A percentile compares a stretch with the other conserved stretches of the same genome.
These are phyloP conservation scores for Drosophila elegans DNA, from an alignment of 1,140 invertebrate species.

Conservation along the genomic window DNA sequence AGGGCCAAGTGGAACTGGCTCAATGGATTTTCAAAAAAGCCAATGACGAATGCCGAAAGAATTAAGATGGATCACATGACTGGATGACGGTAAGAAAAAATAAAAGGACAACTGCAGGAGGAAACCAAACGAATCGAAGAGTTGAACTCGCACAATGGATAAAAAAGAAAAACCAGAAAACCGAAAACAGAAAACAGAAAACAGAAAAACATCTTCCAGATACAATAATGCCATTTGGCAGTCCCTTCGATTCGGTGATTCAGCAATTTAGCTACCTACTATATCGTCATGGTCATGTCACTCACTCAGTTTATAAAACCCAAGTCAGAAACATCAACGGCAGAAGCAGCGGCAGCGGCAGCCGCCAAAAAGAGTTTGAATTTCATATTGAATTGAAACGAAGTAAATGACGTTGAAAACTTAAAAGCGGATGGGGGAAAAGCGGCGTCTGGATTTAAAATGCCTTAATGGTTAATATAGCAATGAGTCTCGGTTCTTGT, in stretches of 20 bases:
- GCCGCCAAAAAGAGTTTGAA: conserved; percentile 74
- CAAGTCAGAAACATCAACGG: conserved; percentile 23
- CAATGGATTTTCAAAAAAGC: conserved; percentile 65
- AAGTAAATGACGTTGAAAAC: conserved; percentile 81
- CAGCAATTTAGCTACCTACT: conserved; percentile 67
- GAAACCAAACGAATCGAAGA: conserved; percentile 49
- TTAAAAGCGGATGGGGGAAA: conserved; percentile 32
- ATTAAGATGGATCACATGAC: conserved; percentile 83
- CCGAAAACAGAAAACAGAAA: conserved; percentile 47
- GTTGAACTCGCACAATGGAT: conserved; percentile 43
- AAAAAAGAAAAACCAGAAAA: conserved; percentile 49
- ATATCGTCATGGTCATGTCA: conserved; percentile 73
- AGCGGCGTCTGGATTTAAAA: conserved; percentile 50
- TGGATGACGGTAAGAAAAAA: conserved; percentile 64
- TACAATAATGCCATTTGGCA: conserved; percentile 60
- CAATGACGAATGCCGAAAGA: conserved; percentile 79
- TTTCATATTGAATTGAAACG: conserved; percentile 79
- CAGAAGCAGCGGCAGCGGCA: conserved; percentile 40
- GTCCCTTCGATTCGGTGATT: conserved; percentile 48
- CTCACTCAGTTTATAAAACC: conserved; percentile 50
- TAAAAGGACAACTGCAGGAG: conserved; percentile 23
- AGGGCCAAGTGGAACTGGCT: conserved; percentile 54
- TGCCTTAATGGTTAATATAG: conserved; percentile 80
- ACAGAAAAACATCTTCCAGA: conserved; percentile 60
- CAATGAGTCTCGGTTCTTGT: conserved; percentile 43